Evolutionary conservation across 2,888 invertebrate species (phyloP), one percentile per base, ranked within the genome.

Genomic region (Thecophora atra): DNA sequence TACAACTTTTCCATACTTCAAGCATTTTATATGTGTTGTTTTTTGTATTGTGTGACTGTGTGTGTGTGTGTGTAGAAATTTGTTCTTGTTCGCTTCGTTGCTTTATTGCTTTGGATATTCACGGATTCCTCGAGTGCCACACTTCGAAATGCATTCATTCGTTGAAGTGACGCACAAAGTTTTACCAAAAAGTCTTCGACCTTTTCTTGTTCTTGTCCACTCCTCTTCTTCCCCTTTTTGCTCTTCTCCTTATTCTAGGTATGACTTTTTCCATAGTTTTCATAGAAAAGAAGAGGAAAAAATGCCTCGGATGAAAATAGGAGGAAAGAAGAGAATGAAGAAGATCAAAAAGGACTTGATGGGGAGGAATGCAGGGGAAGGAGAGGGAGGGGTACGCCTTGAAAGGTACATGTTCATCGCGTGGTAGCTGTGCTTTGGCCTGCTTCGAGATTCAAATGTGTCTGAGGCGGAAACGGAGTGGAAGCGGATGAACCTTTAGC

Each of bases 161-260:
- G n/a, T n/a, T n/a, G n/a, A n/a, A 66, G 54, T 69, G 56, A 15
- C 44, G 47, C 42, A 62, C 47, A 69, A 58, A n/a, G 44, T 5
- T 44, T 69, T 37, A 37, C 37, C 56, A 21, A 63, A 51, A 64
- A 54, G 70, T 63, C 70, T 70, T 64, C 70, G 70, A 70, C 70
- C 70, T 70, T 66, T 8, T 7, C 26, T 17, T 62, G 17, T 28
- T 37, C 21, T 7, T 21, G n/a, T n/a, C n/a, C n/a, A n/a, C n/a
- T n/a, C n/a, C n/a, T n/a, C n/a, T n/a, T n/a, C n/a, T n/a, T n/a
- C n/a, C n/a, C n/a, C n/a, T n/a, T n/a, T n/a, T n/a, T n/a, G n/a
- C n/a, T n/a, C n/a, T n/a, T n/a, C n/a, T 54, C 11, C 37, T 37
- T 37, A 6, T 37, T 37, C 37, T 37, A 37, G 37, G 6, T 37